A percentile compares a stretch with the other conserved stretches of the same genome.
Evolutionary conservation across 1,140 invertebrate genomes (phyloP).

Genomic region (Zaprionus nigranus): DNA sequence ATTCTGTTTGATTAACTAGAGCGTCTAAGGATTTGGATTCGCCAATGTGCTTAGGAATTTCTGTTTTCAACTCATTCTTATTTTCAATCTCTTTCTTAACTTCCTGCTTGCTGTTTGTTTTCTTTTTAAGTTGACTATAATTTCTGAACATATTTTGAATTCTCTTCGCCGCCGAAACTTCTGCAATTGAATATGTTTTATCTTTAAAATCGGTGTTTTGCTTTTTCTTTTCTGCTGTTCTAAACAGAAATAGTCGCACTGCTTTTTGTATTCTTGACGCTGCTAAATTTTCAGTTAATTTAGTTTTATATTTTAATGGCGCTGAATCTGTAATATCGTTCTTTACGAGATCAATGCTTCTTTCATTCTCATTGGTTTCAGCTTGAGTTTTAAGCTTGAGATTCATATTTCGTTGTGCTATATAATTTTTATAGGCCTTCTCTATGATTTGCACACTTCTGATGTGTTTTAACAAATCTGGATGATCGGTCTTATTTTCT

Average conservation of each 20-base stretch:
- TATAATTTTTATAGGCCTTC: slow-evolving; percentile 34
- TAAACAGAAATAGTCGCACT: slow-evolving; percentile 16
- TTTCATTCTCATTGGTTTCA: not conserved
- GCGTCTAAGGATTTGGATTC: slow-evolving; percentile 6
- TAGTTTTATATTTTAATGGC: not conserved
- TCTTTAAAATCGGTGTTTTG: not conserved
- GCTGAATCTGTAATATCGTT: not conserved
- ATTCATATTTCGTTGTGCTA: not conserved
- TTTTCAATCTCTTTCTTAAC: not conserved
- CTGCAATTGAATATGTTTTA: not conserved
- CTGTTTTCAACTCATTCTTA: slow-evolving; percentile 6
- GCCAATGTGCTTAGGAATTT: slow-evolving; percentile 9
- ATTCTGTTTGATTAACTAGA: not conserved
- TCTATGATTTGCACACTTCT: slow-evolving; percentile 53
- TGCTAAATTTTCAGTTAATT: slow-evolving; percentile 16
- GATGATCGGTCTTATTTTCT: not conserved
- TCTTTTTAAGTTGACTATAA: slow-evolving; percentile 31
- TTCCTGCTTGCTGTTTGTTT: not conserved
- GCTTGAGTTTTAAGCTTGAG: not conserved
- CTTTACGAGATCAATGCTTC: not conserved
- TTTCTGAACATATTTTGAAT: slow-evolving; percentile 30
- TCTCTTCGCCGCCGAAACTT: slow-evolving; percentile 2
- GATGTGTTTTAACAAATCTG: slow-evolving; percentile 11
- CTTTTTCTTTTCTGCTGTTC: not conserved
- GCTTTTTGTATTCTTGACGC: slow-evolving; percentile 59